phyloP scores from a whole-genome alignment of 2,888 invertebrate genomes.

The Poecilobothrus nobilitatus region DNA sequence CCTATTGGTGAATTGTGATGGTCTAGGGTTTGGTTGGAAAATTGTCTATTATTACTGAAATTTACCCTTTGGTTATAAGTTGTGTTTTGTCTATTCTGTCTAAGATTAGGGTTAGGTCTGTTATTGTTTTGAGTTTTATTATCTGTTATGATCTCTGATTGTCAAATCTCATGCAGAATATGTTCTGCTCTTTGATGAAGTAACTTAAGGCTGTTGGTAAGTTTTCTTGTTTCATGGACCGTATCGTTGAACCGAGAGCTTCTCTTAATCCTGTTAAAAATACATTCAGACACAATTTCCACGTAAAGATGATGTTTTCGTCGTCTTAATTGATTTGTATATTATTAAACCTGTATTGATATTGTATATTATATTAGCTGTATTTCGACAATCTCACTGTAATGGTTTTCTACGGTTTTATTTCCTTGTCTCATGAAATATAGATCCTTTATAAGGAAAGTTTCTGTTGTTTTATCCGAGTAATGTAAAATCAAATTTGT shows the following conservation, averaged over 20 bases:
- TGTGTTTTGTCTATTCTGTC: too few relatives aligned
- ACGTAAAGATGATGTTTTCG: too few relatives aligned
- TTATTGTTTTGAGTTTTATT: not conserved
- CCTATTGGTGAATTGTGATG: too few relatives aligned
- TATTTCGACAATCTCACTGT: not conserved
- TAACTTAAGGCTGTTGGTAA: not conserved
- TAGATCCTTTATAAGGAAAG: slow-evolving; percentile 11
- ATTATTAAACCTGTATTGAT: too few relatives aligned
- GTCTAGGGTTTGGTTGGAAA: too few relatives aligned
- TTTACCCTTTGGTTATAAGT: not conserved
- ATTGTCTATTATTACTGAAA: not conserved
- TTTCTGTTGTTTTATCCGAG: slow-evolving; percentile 19
- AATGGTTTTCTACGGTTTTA: not conserved
- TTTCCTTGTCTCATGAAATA: not conserved
- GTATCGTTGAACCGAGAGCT: not conserved
- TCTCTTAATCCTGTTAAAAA: not conserved
- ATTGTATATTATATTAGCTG: too few relatives aligned
- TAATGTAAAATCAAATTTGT: slow-evolving; percentile 20
- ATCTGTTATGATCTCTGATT: not conserved
- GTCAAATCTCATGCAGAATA: not conserved
- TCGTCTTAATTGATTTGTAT: not conserved
- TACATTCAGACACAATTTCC: not conserved
- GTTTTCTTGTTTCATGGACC: not conserved
- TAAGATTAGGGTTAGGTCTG: not conserved
- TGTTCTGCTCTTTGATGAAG: not conserved